Evolutionary conservation across 2,888 invertebrate species (phyloP), one percentile per base, ranked within the genome.

Genomic region (Cheiracanthium punctorium): DNA sequence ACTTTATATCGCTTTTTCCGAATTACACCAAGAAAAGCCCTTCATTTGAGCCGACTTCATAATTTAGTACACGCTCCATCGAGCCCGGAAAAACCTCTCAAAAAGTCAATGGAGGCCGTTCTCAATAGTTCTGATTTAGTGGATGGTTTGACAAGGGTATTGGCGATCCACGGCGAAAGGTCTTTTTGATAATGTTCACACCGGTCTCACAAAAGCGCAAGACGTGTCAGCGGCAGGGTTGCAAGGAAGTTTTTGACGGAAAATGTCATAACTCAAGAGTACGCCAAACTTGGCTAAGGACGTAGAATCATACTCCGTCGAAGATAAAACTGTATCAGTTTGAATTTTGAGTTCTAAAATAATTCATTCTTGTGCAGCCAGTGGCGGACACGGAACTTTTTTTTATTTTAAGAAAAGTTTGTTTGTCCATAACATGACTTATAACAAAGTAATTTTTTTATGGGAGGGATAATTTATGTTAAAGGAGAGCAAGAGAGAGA

Each of bases 41-140:
- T 77, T 82, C 76, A 43, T 76, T 82, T 82, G 65, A 71, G n/a
- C 43, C 72, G 76, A 82, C 76, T 82, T 82, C 82, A 82, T 82
- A 82, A 82, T 82, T 82, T 82, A 82, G 65, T 70, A 30, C 65
- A 82, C 76, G 82, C 71, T 65, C 65, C 58, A 64, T 48, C 71
- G 81, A 52, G 33, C 67, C 32, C 81, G 73, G 82, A 76, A 82
- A 82, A 82, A 28, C 64, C 71, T 82, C 41, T 32, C 52, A 41
- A 33, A n/a, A 32, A 74, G 74, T 82, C 71, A 82, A 82, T 71
- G 29, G 82, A 33, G 17, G 10, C 41, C 32, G 37, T n/a, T 70
- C 76, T 82, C 82, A 82, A 82, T 82, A n/a, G 73, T 32, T 72
- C 84, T 84, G 84, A 84, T 84, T 84, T 84, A 84, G 84, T 84